These are phyloP conservation scores for Tortricodes alternella DNA, from an alignment of 2,888 invertebrate genomes.

Conservation along the genomic window DNA sequence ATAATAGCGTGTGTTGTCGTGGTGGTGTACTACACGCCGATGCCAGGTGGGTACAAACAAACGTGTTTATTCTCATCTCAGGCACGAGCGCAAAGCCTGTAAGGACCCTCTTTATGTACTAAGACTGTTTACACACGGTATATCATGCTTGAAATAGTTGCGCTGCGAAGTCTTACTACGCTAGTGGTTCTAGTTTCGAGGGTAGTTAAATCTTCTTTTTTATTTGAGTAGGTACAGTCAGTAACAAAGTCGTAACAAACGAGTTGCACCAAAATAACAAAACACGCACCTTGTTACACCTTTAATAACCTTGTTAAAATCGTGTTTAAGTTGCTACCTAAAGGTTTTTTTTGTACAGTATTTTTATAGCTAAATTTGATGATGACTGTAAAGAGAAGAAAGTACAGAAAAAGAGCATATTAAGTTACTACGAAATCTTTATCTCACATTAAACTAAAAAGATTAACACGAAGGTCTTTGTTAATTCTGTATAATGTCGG, in stretches of 20 bases:
- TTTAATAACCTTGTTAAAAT: too few relatives aligned
- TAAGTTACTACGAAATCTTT: background rate
- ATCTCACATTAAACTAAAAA: background rate
- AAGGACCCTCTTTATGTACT: constrained; percentile 1
- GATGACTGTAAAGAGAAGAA: background rate
- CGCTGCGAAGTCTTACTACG: background rate
- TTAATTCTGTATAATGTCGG: background rate
- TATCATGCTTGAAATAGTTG: background rate
- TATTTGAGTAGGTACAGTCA: background rate
- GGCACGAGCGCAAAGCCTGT: background rate
- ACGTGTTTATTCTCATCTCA: background rate
- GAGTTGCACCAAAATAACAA: background rate
- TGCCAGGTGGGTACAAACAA: constrained; percentile 82
- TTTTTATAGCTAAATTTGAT: too few relatives aligned
- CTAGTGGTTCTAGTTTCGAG: background rate
- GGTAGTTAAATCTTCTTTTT: background rate
- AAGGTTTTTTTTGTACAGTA: too few relatives aligned
- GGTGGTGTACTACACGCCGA: constrained; percentile 87
- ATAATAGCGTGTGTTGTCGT: constrained; percentile 86
- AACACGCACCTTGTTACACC: too few relatives aligned
- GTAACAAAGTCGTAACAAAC: background rate
- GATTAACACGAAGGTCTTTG: background rate
- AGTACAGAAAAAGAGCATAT: background rate
- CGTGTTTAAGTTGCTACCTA: too few relatives aligned
- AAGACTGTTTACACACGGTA: background rate